phyloP scores from a whole-genome alignment of 2,888 invertebrate species.

The Suillia variegata region DNA sequence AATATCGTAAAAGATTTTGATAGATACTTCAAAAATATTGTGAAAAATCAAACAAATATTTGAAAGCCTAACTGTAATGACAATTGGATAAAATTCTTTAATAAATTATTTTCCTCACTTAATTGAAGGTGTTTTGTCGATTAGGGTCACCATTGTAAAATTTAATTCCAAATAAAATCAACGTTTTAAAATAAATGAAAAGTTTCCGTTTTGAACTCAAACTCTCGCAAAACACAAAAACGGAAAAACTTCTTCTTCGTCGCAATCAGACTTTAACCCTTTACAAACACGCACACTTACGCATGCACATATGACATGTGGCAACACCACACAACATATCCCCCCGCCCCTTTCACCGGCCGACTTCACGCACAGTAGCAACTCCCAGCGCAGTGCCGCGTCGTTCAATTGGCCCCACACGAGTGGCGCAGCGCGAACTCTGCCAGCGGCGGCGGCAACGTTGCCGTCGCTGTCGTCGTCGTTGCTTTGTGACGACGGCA shows the following conservation, averaged over 20 bases:
- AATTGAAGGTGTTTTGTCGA: too few species aligned
- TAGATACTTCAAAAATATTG: too few species aligned
- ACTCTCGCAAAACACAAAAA: too few species aligned
- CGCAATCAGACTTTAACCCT: slow-evolving; percentile 11
- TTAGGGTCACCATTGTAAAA: too few species aligned
- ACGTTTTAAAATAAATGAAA: slow-evolving; percentile 21
- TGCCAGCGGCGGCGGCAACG: background rate
- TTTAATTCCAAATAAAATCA: slow-evolving; percentile 8
- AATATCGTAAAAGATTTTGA: too few species aligned
- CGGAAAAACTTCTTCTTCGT: too few species aligned
- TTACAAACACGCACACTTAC: slow-evolving; percentile 9
- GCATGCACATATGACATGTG: slow-evolving; percentile 11
- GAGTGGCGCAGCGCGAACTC: background rate
- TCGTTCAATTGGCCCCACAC: slow-evolving; percentile 26
- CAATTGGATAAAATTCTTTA: too few species aligned
- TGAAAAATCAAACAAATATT: too few species aligned
- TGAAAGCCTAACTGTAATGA: too few species aligned
- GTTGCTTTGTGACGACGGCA: background rate
- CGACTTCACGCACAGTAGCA: slow-evolving; percentile 14
- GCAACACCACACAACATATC: slow-evolving; percentile 8
- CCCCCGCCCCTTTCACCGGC: background rate
- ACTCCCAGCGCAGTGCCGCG: slow-evolving; percentile 26
- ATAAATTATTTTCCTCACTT: too few species aligned
- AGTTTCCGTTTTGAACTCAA: slow-evolving; percentile 14
- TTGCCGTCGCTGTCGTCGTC: background rate